phyloP scores from a whole-genome alignment of 2,888 invertebrate species.

The Biston stratarius region DNA sequence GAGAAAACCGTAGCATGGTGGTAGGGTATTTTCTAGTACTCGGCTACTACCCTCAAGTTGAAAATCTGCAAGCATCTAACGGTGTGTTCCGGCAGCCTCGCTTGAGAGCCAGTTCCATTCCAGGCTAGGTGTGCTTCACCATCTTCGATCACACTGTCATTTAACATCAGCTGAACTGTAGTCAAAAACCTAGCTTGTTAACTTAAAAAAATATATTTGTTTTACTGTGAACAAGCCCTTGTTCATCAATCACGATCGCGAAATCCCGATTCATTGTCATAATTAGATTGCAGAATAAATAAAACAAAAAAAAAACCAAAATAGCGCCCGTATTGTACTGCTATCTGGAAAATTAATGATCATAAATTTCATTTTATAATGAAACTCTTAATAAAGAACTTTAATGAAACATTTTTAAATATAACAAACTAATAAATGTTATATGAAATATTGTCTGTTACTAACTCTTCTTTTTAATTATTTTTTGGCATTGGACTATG shows the following conservation, averaged over 20 bases:
- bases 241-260: conserved; percentile 70
- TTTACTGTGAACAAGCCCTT: conserved; percentile 46
- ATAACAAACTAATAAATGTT: background rate
- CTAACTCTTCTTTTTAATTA: background rate
- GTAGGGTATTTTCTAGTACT: no score
- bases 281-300: conserved; percentile 62
- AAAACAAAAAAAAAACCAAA: conserved; percentile 42
- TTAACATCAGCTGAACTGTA: no score
- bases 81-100: no score
- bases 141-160: no score
- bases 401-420: conserved; percentile 31
- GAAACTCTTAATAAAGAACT: conserved; percentile 29
- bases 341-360: conserved; percentile 42
- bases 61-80: no score
- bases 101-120: no score
- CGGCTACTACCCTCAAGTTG: no score
- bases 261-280: conserved; percentile 68
- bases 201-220: no score
- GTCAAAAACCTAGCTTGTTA: no score
- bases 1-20: no score
- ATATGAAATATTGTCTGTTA: background rate
- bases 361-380: conserved; percentile 33
- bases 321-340: conserved; percentile 30
- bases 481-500: no score
- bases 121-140: no score